A percentile compares a stretch with the other conserved stretches of the same genome.
These are phyloP conservation scores for Nasua narica DNA, from an alignment of 2,797 vertebrate genomes.

Conservation along the genomic window DNA sequence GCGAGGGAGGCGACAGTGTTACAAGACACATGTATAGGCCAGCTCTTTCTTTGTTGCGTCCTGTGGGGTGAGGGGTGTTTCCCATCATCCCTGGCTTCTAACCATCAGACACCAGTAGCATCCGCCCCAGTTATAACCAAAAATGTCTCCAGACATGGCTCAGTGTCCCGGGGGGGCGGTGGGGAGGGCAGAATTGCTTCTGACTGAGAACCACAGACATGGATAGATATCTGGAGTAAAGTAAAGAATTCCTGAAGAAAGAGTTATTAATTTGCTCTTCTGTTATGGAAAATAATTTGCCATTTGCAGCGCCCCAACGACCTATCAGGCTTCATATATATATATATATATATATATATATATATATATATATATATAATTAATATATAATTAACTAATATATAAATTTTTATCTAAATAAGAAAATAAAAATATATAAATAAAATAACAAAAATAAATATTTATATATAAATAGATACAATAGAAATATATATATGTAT, in stretches of 20 bases:
- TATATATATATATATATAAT: too few relatives aligned
- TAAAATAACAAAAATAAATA: too few relatives aligned
- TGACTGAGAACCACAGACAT: neutral
- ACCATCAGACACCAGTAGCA: neutral
- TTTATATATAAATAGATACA: too few relatives aligned
- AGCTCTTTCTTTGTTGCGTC: neutral
- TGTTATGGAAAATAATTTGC: neutral
- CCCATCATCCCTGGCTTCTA: neutral
- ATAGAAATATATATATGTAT: too few relatives aligned
- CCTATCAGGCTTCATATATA: neutral
- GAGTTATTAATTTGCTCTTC: constrained; percentile 23
- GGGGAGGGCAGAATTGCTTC: neutral
- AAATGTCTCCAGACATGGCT: neutral
- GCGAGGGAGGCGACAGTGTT: neutral
- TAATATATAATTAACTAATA: too few relatives aligned
- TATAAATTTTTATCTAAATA: too few relatives aligned
- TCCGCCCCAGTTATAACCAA: neutral
- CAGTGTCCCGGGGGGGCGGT: neutral
- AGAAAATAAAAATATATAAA: too few relatives aligned
- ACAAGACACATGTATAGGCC: neutral
- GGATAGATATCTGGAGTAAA: constrained; percentile 12
- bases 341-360: too few relatives aligned
- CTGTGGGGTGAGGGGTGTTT: neutral
- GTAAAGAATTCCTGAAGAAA: constrained; percentile 29
- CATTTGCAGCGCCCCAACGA: neutral